phyloP scores from a whole-genome alignment of 2,797 vertebrate species.

The Dendrocincla fuliginosa region DNA sequence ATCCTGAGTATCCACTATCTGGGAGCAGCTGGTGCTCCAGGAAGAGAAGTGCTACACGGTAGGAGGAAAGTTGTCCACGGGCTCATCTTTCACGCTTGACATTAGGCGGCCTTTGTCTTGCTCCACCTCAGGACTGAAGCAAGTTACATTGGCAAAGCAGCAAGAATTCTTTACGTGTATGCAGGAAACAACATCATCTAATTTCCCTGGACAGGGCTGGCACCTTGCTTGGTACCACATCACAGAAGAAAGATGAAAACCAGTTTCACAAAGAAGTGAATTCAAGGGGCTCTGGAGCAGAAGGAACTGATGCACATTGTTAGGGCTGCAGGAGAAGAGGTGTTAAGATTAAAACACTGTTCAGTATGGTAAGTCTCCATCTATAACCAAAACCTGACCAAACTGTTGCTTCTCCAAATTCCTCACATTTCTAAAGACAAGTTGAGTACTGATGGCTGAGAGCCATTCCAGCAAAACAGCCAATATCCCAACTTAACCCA shows the following conservation, averaged over 20 bases:
- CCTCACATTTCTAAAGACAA: slow-evolving; percentile 33
- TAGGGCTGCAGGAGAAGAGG: slow-evolving; percentile 60
- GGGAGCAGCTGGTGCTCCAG: slow-evolving; percentile 69
- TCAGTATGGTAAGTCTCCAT: slow-evolving; percentile 15
- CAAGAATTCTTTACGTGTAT: slow-evolving; percentile 45
- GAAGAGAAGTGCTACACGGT: slow-evolving; percentile 44
- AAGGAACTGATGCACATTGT: slow-evolving; percentile 35
- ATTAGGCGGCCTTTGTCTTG: slow-evolving; percentile 8
- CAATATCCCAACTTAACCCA: slow-evolving; percentile 7
- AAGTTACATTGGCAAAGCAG: slow-evolving; percentile 34
- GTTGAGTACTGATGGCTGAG: background rate
- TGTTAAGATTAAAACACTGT: slow-evolving; percentile 59
- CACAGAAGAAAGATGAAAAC: slow-evolving; percentile 53
- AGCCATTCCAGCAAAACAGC: background rate
- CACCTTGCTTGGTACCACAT: slow-evolving; percentile 15
- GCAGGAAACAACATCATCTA: slow-evolving; percentile 40
- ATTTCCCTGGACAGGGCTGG: slow-evolving; percentile 1
- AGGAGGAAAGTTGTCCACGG: slow-evolving; percentile 1
- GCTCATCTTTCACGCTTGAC: slow-evolving; percentile 14
- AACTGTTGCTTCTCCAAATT: slow-evolving; percentile 47
- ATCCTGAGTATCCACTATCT: slow-evolving; percentile 75
- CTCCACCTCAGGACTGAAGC: background rate
- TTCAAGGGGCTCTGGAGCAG: slow-evolving; percentile 30
- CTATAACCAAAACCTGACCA: slow-evolving; percentile 33
- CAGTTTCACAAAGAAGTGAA: slow-evolving; percentile 47